A percentile compares a stretch with the other conserved stretches of the same genome.
These are phyloP conservation scores for Manis pentadactyla DNA, from an alignment of 2,797 vertebrate genomes.

Conservation along the genomic window DNA sequence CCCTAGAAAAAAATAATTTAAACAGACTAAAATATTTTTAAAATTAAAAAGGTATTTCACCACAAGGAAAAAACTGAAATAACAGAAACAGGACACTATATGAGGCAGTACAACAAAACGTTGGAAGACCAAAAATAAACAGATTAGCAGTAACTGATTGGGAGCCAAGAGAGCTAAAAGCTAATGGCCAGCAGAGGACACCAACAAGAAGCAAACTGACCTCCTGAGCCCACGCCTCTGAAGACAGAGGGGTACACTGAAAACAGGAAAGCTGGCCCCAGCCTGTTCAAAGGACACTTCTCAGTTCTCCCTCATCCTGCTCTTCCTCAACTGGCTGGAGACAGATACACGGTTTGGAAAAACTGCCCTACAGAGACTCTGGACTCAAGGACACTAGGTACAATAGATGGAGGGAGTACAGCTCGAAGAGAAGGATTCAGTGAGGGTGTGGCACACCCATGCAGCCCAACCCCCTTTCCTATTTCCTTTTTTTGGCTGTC, in stretches of 20 bases:
- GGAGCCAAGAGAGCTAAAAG: neutral
- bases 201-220: neutral
- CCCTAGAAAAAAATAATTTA: slow-evolving; percentile 23
- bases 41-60: slow-evolving; percentile 13
- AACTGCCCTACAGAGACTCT: neutral
- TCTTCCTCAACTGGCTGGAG: neutral
- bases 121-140: slow-evolving; percentile 2
- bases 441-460: neutral
- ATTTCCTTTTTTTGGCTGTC: neutral
- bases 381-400: neutral
- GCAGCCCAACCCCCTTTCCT: neutral
- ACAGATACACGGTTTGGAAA: neutral
- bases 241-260: neutral
- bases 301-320: neutral
- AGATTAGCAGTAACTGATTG: neutral
- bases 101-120: neutral
- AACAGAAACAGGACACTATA: neutral
- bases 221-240: neutral
- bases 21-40: neutral
- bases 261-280: neutral
- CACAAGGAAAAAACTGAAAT: neutral
- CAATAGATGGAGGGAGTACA: neutral
- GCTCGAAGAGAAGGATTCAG: neutral
- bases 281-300: neutral
- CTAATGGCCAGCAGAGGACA: neutral